A percentile compares a stretch with the other conserved stretches of the same genome.
These are phyloP conservation scores for Xestia sexstrigata DNA, from an alignment of 2,888 invertebrate genomes.

Conservation along the genomic window DNA sequence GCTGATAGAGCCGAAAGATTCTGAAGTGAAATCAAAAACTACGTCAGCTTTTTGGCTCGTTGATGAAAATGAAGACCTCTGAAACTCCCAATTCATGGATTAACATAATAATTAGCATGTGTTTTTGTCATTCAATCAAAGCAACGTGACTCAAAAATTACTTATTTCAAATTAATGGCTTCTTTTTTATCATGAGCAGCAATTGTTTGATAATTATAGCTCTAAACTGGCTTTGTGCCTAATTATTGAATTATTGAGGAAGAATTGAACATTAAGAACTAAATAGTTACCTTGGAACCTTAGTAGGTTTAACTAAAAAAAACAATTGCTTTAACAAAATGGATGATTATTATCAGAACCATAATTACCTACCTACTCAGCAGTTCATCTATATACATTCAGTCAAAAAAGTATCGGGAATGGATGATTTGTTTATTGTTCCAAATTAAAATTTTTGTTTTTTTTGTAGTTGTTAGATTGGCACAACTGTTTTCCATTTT, in stretches of 20 bases:
- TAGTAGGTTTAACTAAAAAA: slow-evolving; percentile 16
- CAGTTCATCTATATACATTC: neutral
- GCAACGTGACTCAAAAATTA: slow-evolving; percentile 9
- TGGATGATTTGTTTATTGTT: too few species aligned
- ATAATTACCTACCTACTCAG: neutral
- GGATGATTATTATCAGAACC: neutral
- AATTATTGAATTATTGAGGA: slow-evolving; percentile 42
- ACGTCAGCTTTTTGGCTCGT: neutral
- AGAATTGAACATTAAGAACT: slow-evolving; percentile 23
- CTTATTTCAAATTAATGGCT: slow-evolving; percentile 41
- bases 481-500: too few species aligned
- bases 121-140: slow-evolving; percentile 44
- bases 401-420: too few species aligned
- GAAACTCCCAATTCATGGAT: neutral
- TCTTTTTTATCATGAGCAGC: slow-evolving; percentile 27
- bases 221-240: neutral
- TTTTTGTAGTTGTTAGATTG: too few species aligned
- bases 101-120: neutral
- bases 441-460: too few species aligned
- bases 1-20: too few species aligned
- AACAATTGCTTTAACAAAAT: neutral
- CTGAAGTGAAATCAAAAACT: too few species aligned
- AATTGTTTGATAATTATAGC: slow-evolving; percentile 54
- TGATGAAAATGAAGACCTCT: neutral
- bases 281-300: slow-evolving; percentile 18